phyloP scores from a whole-genome alignment of 2,888 invertebrate genomes.

The Notodonta dromedarius region DNA sequence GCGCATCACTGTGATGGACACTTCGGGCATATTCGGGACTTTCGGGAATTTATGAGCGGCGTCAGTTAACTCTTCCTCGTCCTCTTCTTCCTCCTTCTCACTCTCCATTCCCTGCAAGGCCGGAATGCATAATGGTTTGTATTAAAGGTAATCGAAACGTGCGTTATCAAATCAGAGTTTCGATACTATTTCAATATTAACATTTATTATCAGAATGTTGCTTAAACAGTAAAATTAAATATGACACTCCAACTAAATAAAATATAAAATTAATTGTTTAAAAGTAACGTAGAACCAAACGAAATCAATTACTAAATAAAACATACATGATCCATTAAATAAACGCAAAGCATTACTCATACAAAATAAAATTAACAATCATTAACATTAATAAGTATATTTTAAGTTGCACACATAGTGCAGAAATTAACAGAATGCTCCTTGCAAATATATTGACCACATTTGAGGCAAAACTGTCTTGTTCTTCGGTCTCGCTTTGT shows the following conservation, averaged over 20 bases:
- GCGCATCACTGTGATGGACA: slow-evolving; percentile 79
- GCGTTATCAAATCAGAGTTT: neutral
- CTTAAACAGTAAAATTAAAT: slow-evolving; percentile 13
- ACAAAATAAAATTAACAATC: slow-evolving; percentile 4
- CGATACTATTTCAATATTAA: neutral
- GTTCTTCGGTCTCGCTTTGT: slow-evolving; percentile 67
- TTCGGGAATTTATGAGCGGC: slow-evolving; percentile 47
- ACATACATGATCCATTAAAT: neutral
- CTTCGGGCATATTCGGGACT: slow-evolving; percentile 73
- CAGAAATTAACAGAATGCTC: slow-evolving; percentile 69
- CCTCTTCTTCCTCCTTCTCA: slow-evolving; percentile 70
- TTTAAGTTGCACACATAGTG: slow-evolving; percentile 50
- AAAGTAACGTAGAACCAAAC: neutral
- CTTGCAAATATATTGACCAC: slow-evolving; percentile 66
- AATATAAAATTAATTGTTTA: neutral
- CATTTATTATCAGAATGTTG: neutral
- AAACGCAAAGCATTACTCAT: slow-evolving; percentile 4
- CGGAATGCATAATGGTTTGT: slow-evolving; percentile 8
- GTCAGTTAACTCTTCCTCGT: slow-evolving; percentile 62
- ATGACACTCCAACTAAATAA: slow-evolving; percentile 23
- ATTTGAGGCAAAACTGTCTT: slow-evolving; percentile 63
- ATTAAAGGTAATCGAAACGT: neutral
- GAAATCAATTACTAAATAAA: no score
- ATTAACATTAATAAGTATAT: slow-evolving; percentile 8
- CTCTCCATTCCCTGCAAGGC: slow-evolving; percentile 74